phyloP scores from a whole-genome alignment of 1,140 invertebrate genomes.

The Euwallacea similis region DNA sequence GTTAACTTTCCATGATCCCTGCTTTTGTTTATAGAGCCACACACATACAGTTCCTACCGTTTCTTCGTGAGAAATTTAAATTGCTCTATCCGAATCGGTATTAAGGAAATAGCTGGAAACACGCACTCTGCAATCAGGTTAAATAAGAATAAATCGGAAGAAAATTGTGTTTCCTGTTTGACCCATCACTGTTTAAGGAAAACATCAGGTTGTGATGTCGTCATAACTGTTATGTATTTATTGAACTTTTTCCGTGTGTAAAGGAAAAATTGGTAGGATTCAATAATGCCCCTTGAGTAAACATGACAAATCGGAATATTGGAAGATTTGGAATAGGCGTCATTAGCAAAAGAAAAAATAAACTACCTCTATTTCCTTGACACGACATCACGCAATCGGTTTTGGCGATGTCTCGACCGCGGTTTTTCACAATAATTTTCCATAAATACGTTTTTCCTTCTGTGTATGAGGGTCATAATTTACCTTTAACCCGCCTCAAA shows the following conservation, averaged over 20 bases:
- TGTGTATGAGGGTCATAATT: neutral
- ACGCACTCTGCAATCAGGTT: neutral
- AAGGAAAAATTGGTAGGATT: no score
- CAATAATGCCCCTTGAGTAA: no score
- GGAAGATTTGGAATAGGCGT: slow-evolving; percentile 13
- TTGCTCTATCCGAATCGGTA: no score
- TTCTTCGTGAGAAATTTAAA: neutral
- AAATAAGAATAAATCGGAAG: no score
- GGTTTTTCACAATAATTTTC: slow-evolving; percentile 25
- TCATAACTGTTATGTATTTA: no score
- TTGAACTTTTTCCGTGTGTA: no score
- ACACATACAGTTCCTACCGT: neutral
- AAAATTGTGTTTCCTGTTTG: no score
- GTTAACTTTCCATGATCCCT: slow-evolving; percentile 19
- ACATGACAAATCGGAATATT: no score
- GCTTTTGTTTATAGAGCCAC: neutral
- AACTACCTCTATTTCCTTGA: slow-evolving; percentile 11
- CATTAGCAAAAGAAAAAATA: slow-evolving; percentile 31
- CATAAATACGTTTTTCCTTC: slow-evolving; percentile 14
- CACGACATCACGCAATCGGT: slow-evolving; percentile 34
- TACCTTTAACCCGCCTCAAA: neutral
- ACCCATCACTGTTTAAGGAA: no score
- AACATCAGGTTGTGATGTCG: no score
- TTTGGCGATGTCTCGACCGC: slow-evolving; percentile 25
- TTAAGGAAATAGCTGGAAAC: no score